Evolutionary conservation across 2,797 vertebrate species (phyloP), one percentile per base, ranked within the genome.

Genomic region (Chaenodraco wilsoni): DNA sequence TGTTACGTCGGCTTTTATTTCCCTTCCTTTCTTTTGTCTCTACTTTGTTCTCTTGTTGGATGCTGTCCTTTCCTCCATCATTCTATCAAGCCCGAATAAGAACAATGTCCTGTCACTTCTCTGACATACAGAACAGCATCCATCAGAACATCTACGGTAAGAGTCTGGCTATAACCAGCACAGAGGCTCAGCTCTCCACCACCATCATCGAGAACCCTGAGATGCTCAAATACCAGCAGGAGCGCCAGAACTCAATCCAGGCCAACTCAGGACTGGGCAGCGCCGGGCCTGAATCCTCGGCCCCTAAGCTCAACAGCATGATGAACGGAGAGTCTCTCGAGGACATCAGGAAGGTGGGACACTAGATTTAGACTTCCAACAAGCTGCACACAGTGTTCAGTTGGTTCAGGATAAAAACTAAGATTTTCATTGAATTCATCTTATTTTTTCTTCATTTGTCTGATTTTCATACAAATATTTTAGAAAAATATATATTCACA

Each of bases 81-180:
- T 40, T 74, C 5, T 1, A 0, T 62, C 4, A 63, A 44, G 9
- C 41, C 21, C 9, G 33, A 40, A 37, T 51, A 11, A 51, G 8
- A 37, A 37, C 27, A 54, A 60, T 17, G 0, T 40, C 0, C 37
- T 17, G 6, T 21, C 13, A 2, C n/a, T 16, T 7, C 27, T 74
- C n/a, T 33, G 50, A 1, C 65, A 0, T 56, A 41, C 86, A 99
- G 98, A 99, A 98, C 93, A 94, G 94, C 72, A 99, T 99, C 87
- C 98, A 99, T 80, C 96, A 98, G 88, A 98, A 97, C 88, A 99
- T 98, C 57, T 99, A 99, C 27, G 98, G 98, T 0, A 99, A 99
- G 90, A 99, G 98, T 76, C 93, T 99, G 81, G 97, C 97, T 1
- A 98, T 99, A 74, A 98, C 97, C 89, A 93, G 79, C 88, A 97